Evolutionary conservation across 2,888 invertebrate species (phyloP).

Genomic region (Baccha elongata): DNA sequence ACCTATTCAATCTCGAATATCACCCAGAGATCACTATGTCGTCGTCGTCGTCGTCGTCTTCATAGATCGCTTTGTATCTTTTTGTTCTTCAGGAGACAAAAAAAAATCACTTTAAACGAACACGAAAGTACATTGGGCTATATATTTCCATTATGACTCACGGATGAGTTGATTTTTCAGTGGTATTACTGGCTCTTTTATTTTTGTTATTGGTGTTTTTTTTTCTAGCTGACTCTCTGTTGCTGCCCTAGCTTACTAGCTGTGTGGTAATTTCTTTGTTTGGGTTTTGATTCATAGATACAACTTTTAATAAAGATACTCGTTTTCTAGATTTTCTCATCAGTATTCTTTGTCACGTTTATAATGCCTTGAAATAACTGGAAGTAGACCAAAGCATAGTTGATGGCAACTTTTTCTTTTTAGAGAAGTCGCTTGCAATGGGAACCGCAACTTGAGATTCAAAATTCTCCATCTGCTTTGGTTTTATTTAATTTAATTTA

Average conservation of each 20-base stretch:
- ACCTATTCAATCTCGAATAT: neutral
- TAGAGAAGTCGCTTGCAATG: neutral
- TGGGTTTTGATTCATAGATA: constrained; percentile 40
- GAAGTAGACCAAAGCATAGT: constrained; percentile 9
- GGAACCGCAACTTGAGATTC: neutral
- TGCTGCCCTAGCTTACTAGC: constrained; percentile 21
- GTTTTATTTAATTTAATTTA: neutral
- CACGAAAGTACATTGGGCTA: neutral
- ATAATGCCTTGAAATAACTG: neutral
- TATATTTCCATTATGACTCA: constrained; percentile 16
- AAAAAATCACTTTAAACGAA: neutral
- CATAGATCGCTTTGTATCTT: constrained; percentile 6
- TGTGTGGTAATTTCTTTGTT: constrained; percentile 59
- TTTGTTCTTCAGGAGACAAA: neutral
- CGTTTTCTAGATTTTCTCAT: neutral
- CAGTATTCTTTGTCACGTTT: constrained; percentile 21
- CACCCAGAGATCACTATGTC: constrained; percentile 6
- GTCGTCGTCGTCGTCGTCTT: neutral
- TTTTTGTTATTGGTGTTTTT: neutral
- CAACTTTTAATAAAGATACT: constrained; percentile 21
- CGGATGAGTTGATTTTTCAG: constrained; percentile 18
- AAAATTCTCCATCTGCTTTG: neutral
- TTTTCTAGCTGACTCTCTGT: constrained; percentile 13
- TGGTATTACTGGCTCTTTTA: constrained; percentile 4
- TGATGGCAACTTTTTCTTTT: neutral